Evolutionary conservation across 2,888 invertebrate species (phyloP).

Genomic region (Trichopria drosophilae): DNA sequence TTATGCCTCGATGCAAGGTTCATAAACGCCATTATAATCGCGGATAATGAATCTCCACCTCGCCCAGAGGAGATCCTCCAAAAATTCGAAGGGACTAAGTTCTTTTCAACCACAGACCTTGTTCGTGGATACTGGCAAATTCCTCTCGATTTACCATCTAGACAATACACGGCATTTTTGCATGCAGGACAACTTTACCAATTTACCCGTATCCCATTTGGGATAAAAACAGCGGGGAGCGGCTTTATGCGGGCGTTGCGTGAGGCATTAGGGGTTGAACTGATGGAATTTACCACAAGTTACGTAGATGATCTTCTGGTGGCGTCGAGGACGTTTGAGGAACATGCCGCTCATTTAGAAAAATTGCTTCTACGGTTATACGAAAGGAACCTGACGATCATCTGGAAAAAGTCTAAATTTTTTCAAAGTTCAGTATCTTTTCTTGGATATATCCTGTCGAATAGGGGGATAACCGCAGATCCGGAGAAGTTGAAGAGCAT

Average conservation of each 20-base stretch:
- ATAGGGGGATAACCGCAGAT: constrained; percentile 7
- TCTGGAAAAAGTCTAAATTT: constrained; percentile 37
- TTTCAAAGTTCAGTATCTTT: constrained; percentile 9
- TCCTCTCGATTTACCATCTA: neutral
- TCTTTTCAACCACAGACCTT: constrained; percentile 59
- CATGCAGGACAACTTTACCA: neutral
- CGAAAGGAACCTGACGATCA: constrained; percentile 36
- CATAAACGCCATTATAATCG: constrained; percentile 41
- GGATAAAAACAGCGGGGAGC: constrained; percentile 1
- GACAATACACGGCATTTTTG: constrained; percentile 12
- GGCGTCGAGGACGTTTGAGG: constrained; percentile 33
- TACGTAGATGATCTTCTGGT: constrained; percentile 46
- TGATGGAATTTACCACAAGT: constrained; percentile 33
- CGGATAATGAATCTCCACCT: constrained; percentile 40
- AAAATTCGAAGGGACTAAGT: constrained; percentile 23
- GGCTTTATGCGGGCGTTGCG: constrained; percentile 8
- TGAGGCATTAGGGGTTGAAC: constrained; percentile 37
- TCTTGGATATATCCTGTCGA: constrained; percentile 3
- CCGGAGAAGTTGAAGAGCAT: constrained; percentile 33
- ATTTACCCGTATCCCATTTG: constrained; percentile 3
- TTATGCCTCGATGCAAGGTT: constrained; percentile 46
- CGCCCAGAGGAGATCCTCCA: constrained; percentile 31
- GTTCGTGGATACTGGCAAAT: constrained; percentile 9
- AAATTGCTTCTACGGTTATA: constrained; percentile 29
- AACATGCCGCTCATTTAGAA: constrained; percentile 31